A percentile compares a stretch with the other conserved stretches of the same genome.
Evolutionary conservation across 2,113 vertebrate species (phyloP).

Genomic region (Alaudala cheleensis): DNA sequence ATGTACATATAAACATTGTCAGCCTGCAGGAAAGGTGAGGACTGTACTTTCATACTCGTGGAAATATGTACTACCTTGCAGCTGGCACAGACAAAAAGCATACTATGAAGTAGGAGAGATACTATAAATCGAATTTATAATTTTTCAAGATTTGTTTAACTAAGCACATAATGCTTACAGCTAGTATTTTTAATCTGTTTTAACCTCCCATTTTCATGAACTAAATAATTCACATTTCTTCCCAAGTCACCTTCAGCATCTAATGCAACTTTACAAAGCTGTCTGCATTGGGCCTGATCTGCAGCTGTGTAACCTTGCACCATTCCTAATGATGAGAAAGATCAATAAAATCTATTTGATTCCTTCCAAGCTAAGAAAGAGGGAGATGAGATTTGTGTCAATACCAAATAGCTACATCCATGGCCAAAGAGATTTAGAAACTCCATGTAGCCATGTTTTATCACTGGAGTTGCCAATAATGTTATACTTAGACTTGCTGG

Average conservation of each 20-base stretch:
- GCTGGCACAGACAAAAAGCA: neutral
- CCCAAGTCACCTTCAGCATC: neutral
- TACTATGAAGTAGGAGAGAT: neutral
- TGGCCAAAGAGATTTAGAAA: neutral
- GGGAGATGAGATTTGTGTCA: neutral
- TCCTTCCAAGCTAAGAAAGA: neutral
- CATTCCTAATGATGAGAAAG: neutral
- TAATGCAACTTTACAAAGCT: neutral
- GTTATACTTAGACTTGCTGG: neutral
- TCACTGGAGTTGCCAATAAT: neutral
- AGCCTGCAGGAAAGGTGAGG: neutral
- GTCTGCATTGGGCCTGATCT: neutral
- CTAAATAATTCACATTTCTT: neutral
- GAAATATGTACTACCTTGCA: neutral
- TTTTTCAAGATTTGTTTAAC: neutral
- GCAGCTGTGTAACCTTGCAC: neutral
- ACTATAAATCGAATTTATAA: neutral
- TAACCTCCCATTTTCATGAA: neutral
- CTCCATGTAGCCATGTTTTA: neutral
- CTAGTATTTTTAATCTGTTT: neutral
- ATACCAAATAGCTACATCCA: neutral
- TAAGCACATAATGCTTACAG: neutral
- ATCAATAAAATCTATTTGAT: neutral
- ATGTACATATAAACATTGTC: neutral
- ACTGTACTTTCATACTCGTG: neutral